These are phyloP conservation scores for Cebidichthys violaceus DNA, from an alignment of 2,113 vertebrate species.

Conservation along the genomic window DNA sequence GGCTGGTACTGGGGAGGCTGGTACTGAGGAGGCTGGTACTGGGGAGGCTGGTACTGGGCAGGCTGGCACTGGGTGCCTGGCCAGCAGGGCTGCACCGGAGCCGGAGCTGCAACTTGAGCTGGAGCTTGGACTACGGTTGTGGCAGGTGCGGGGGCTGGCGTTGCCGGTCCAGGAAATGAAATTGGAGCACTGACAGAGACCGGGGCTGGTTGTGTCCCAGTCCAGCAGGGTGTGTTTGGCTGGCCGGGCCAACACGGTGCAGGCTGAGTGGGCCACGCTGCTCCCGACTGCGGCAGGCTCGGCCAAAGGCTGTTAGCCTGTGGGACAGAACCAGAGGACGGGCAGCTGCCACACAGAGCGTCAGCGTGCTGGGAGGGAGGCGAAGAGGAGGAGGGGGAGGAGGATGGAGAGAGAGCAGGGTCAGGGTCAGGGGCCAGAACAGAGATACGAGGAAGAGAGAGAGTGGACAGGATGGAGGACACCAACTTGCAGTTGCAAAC, in stretches of 20 bases:
- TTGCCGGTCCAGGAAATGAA: background rate
- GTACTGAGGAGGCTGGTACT: conserved; percentile 33
- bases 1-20: conserved; percentile 50
- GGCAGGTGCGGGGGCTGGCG: conserved; percentile 48
- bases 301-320: conserved; percentile 77
- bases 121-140: conserved; percentile 38
- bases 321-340: conserved; percentile 74
- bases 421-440: conserved; percentile 52
- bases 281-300: conserved; percentile 49
- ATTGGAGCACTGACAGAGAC: conserved; percentile 46
- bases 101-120: background rate
- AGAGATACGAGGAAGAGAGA: conserved; percentile 69
- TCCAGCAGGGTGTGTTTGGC: conserved; percentile 73
- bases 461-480: conserved; percentile 73
- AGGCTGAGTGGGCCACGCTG: conserved; percentile 73
- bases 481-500: conserved; percentile 73
- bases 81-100: conserved; percentile 65
- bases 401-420: conserved; percentile 34
- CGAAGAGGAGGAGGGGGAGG: conserved; percentile 45
- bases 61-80: conserved; percentile 60
- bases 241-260: conserved; percentile 79
- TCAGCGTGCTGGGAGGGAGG: conserved; percentile 68
- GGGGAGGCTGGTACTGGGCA: conserved; percentile 37
- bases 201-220: conserved; percentile 52
- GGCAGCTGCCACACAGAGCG: conserved; percentile 77